Percentiles rank a stretch among this genome's conserved stretches.
Conservation (phyloP, 2,888 invertebrate genomes). For the Selenia dentaria region DNA sequence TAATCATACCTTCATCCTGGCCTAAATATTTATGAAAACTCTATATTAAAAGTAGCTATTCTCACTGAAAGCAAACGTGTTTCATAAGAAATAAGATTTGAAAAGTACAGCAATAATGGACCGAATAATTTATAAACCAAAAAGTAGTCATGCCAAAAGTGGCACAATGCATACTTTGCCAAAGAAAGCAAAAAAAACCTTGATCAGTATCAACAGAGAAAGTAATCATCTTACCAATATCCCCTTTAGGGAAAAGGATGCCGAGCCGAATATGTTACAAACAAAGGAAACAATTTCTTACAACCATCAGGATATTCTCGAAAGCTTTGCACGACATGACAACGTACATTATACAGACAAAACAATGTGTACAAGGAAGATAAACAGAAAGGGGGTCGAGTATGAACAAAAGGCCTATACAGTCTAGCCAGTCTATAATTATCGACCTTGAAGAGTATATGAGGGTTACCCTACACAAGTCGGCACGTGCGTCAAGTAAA, state of each 20-base stretch:
- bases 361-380: slow-evolving; percentile 39
- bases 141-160: slow-evolving; percentile 22
- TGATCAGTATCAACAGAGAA: slow-evolving; percentile 29
- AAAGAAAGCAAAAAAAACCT: slow-evolving; percentile 20
- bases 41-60: too few relatives aligned
- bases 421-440: slow-evolving; percentile 57
- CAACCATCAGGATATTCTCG: slow-evolving; percentile 24
- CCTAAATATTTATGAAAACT: too few relatives aligned
- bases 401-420: slow-evolving; percentile 56
- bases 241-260: slow-evolving; percentile 28
- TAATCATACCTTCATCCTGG: too few relatives aligned
- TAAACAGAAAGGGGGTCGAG: slow-evolving; percentile 48
- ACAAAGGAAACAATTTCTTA: slow-evolving; percentile 27
- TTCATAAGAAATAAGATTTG: too few relatives aligned
- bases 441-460: slow-evolving; percentile 72
- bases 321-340: slow-evolving; percentile 19
- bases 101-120: neutral
- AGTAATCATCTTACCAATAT: slow-evolving; percentile 30
- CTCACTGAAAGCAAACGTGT: too few relatives aligned
- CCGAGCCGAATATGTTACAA: slow-evolving; percentile 21
- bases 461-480: slow-evolving; percentile 63
- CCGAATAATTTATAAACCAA: slow-evolving; percentile 7
- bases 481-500: slow-evolving; percentile 77
- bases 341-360: slow-evolving; percentile 23
- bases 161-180: slow-evolving; percentile 20